Conservation (phyloP, 2,113 vertebrate species). For the Oncorhynchus mykiss region DNA sequence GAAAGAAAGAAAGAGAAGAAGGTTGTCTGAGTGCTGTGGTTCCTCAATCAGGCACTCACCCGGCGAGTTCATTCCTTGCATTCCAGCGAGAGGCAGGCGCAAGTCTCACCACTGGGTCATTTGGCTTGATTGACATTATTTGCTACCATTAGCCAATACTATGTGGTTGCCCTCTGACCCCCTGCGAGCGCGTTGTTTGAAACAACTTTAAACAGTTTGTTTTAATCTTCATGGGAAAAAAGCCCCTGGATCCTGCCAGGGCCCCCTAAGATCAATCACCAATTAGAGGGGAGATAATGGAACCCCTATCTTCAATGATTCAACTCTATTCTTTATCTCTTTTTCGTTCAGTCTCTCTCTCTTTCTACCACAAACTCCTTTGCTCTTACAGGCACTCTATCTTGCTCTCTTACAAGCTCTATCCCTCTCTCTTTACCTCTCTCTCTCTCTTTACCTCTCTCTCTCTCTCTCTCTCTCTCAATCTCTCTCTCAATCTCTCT, state of each 20-base stretch:
- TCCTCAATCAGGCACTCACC: slow-evolving; percentile 38
- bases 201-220: slow-evolving; percentile 72
- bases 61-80: slow-evolving; percentile 71
- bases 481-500: neutral
- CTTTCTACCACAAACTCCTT: slow-evolving; percentile 37
- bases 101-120: slow-evolving; percentile 69
- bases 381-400: no score
- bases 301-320: slow-evolving; percentile 61
- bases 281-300: slow-evolving; percentile 70
- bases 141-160: slow-evolving; percentile 80
- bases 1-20: neutral
- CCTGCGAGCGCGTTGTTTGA: slow-evolving; percentile 70
- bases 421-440: no score
- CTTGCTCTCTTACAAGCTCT: no score
- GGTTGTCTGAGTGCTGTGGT: neutral
- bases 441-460: neutral
- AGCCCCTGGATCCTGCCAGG: slow-evolving; percentile 52
- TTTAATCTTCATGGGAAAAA: slow-evolving; percentile 79
- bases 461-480: neutral
- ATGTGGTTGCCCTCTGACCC: slow-evolving; percentile 79
- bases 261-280: slow-evolving; percentile 70
- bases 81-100: slow-evolving; percentile 68
- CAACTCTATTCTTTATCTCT: slow-evolving; percentile 18
- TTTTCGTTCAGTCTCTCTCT: slow-evolving; percentile 1
- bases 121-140: slow-evolving; percentile 81